Evolutionary conservation across 2,888 invertebrate species (phyloP).

Genomic region (Pseudeuparius sepicola): DNA sequence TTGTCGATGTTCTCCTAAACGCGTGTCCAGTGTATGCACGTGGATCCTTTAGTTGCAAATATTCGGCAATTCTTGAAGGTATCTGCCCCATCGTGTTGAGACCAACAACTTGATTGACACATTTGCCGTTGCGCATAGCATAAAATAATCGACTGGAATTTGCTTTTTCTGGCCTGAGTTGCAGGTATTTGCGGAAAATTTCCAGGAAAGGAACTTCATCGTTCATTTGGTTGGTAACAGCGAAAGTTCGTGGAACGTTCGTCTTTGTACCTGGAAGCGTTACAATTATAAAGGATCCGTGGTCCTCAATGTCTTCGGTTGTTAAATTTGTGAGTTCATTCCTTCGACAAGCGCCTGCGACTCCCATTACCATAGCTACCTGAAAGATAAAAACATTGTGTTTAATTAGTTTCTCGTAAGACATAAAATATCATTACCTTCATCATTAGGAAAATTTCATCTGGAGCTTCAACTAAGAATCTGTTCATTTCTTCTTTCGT

Average conservation of each 20-base stretch:
- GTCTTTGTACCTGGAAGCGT: conserved; percentile 7
- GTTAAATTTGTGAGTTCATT: conserved; percentile 18
- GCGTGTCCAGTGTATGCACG: conserved; percentile 19
- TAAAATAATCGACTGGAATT: conserved; percentile 9
- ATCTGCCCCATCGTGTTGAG: conserved; percentile 19
- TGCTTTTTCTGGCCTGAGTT: conserved; percentile 11
- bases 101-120: conserved; percentile 18
- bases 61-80: conserved; percentile 17
- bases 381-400: conserved; percentile 3
- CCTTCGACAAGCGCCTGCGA: conserved; percentile 17
- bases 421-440: too few species aligned
- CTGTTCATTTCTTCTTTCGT: conserved; percentile 16
- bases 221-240: conserved; percentile 12
- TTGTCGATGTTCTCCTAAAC: conserved; percentile 17
- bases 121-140: conserved; percentile 10
- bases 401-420: too few species aligned
- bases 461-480: conserved; percentile 17
- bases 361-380: conserved; percentile 16
- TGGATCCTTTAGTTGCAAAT: conserved; percentile 16
- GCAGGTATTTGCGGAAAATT: conserved; percentile 12
- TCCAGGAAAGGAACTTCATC: conserved; percentile 11
- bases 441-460: conserved; percentile 16
- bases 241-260: too few species aligned
- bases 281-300: conserved; percentile 8
- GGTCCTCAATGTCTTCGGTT: conserved; percentile 16